Base-by-base conservation (phyloP, 2,113 vertebrate species). In the Campylorhamphus procurvoides region DNA sequence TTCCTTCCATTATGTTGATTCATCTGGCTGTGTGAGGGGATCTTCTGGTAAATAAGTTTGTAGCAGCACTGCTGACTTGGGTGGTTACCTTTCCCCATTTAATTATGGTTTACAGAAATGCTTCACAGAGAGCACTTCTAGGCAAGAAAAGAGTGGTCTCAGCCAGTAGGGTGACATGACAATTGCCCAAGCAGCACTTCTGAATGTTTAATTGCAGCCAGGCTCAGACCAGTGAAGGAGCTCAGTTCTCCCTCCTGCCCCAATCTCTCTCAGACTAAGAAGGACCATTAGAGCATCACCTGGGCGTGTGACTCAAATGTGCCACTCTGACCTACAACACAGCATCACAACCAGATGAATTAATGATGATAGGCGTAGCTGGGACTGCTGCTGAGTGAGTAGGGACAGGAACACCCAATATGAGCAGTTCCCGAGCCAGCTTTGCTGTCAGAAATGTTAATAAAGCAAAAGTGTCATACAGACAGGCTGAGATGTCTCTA, bases 231-330 rank as follows among this genome's bases (percentile, higher is more conserved):
- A 56, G 44, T 7, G n/a, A 10, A n/a, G 69, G 67, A 40, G 37
- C 55, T 84, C 25, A 2, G 39, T 15, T 64, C 40, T 69, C 19
- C 31, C 49, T 83, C 19, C 4, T 35, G 55, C 29, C 37, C 9
- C 0, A n/a, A 1, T 13, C 9, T 29, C 18, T 33, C 11, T 27
- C 18, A 33, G 33, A 6, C 19, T 12, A 42, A 13, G 16, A 25
- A 42, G 33, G 59, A 23, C 9, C 1, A 37, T 37, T 37, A 37
- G 37, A 37, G 37, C 37, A 37, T 37, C 37, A 58, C 62, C 52
- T 8, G 25, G 53, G 35, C 58, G 56, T 3, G 66, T 28, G 60
- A 23, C 56, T 75, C 35, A 35, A 63, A 56, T 9, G 31, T 5
- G 16, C 39, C 0, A 0, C 62, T 40, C 60, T 28, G 49, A 40